Percentiles rank a stretch among this genome's conserved stretches.
Evolutionary conservation across 1,140 invertebrate genomes (phyloP).

Genomic region (Lepeophtheirus salmonis): DNA sequence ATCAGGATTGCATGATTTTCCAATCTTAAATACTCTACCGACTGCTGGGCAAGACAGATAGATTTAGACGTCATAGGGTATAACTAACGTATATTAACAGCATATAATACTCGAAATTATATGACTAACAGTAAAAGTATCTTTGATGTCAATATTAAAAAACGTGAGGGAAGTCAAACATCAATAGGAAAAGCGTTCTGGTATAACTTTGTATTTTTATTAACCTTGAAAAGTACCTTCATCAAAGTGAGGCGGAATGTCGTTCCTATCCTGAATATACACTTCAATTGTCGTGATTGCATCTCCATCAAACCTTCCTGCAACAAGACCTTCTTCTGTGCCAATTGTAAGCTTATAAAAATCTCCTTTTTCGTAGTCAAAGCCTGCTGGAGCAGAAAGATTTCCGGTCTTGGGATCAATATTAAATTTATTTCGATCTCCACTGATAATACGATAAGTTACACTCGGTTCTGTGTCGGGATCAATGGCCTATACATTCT

Average conservation of each 20-base stretch:
- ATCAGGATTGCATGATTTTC: too few species aligned
- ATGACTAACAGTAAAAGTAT: too few species aligned
- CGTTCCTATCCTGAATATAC: conserved; percentile 4
- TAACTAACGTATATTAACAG: too few species aligned
- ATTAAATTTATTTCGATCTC: conserved; percentile 31
- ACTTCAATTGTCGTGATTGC: background rate
- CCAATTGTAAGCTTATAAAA: background rate
- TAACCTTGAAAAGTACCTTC: background rate
- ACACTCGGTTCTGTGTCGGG: conserved; percentile 50
- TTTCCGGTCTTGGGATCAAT: conserved; percentile 40
- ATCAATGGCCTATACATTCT: conserved; percentile 55
- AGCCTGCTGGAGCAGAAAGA: conserved; percentile 4
- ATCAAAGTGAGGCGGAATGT: conserved; percentile 9
- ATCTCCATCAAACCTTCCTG: background rate
- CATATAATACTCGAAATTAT: too few species aligned
- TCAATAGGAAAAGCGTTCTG: too few species aligned
- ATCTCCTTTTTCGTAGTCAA: conserved; percentile 10
- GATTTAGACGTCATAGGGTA: too few species aligned
- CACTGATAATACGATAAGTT: conserved; percentile 14
- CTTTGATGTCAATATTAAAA: too few species aligned
- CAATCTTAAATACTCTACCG: too few species aligned
- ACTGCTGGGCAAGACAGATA: too few species aligned
- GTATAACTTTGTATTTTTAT: too few species aligned
- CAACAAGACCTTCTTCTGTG: background rate
- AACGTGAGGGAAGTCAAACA: too few species aligned